A percentile compares a stretch with the other conserved stretches of the same genome.
These are phyloP conservation scores for Melipona quadrifasciata DNA, from an alignment of 1,140 invertebrate species.

Conservation along the genomic window DNA sequence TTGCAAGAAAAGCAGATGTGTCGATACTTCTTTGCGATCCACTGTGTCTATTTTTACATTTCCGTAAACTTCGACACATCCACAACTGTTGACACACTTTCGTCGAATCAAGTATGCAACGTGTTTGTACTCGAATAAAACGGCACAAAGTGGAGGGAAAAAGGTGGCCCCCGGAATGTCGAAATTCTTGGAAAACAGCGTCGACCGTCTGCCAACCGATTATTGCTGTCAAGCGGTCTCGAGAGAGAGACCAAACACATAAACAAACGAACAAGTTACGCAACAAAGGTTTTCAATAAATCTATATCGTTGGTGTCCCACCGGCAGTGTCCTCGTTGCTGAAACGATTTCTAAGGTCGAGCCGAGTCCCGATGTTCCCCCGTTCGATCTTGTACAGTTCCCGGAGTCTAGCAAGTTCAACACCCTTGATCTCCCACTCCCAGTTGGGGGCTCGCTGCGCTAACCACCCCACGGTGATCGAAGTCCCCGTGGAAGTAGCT, in stretches of 20 bases:
- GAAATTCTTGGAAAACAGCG: neutral
- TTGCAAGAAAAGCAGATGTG: too few relatives aligned
- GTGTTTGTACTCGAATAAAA: neutral
- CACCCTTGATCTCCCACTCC: conserved; percentile 6
- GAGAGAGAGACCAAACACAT: neutral
- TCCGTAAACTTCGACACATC: neutral
- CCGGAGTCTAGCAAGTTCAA: neutral
- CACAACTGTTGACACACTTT: neutral
- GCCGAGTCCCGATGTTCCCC: neutral
- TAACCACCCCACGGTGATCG: neutral
- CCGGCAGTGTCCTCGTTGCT: too few relatives aligned
- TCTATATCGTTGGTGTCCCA: neutral
- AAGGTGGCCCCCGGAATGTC: neutral
- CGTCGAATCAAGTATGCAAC: neutral
- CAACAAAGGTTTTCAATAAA: neutral
- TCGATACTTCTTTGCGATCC: too few relatives aligned
- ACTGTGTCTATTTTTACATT: neutral
- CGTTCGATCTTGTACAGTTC: conserved; percentile 6
- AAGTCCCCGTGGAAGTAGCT: conserved; percentile 1
- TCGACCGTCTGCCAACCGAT: neutral
- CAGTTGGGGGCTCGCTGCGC: too few relatives aligned
- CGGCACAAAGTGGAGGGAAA: neutral
- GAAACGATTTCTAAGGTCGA: neutral
- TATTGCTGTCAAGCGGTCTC: neutral
- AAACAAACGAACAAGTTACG: conserved; percentile 15